These are phyloP conservation scores for Spea multiplicata DNA, from an alignment of 2,113 vertebrate genomes.

Conservation along the genomic window DNA sequence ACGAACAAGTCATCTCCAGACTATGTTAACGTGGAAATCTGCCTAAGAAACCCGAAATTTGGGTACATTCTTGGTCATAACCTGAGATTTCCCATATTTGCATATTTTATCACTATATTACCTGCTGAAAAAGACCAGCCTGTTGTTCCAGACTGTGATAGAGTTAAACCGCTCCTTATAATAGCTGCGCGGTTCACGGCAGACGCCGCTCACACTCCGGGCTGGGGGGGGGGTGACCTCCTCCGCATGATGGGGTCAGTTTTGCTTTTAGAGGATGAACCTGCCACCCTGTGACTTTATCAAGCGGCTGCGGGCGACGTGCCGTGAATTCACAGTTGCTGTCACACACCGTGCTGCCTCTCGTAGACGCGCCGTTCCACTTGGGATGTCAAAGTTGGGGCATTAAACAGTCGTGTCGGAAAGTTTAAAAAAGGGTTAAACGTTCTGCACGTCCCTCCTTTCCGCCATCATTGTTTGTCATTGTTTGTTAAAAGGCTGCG, in stretches of 20 bases:
- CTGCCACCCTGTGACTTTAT: conserved; percentile 28
- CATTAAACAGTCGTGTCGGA: too few relatives aligned
- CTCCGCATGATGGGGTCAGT: conserved; percentile 10
- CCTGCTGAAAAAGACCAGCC: too few relatives aligned
- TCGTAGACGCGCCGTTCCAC: background rate
- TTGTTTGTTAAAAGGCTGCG: too few relatives aligned
- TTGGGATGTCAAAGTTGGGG: conserved; percentile 2
- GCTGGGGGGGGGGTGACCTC: conserved; percentile 1
- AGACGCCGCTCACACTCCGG: conserved; percentile 7
- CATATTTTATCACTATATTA: too few relatives aligned
- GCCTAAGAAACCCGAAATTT: background rate
- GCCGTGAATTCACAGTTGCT: conserved; percentile 20
- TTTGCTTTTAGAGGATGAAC: conserved; percentile 29
- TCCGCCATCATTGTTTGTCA: too few relatives aligned
- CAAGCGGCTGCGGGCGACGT: conserved; percentile 18
- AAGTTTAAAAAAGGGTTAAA: too few relatives aligned
- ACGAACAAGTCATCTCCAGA: too few relatives aligned
- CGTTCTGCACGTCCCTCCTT: too few relatives aligned
- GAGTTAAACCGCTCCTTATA: background rate
- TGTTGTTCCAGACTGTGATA: background rate
- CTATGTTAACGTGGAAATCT: too few relatives aligned
- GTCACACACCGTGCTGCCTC: conserved; percentile 3
- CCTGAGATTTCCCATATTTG: too few relatives aligned
- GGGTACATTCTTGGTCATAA: too few relatives aligned
- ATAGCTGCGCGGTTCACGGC: background rate